A percentile compares a stretch with the other conserved stretches of the same genome.
phyloP scores from a whole-genome alignment of 1,140 invertebrate genomes.

The Ganaspis sp. region DNA sequence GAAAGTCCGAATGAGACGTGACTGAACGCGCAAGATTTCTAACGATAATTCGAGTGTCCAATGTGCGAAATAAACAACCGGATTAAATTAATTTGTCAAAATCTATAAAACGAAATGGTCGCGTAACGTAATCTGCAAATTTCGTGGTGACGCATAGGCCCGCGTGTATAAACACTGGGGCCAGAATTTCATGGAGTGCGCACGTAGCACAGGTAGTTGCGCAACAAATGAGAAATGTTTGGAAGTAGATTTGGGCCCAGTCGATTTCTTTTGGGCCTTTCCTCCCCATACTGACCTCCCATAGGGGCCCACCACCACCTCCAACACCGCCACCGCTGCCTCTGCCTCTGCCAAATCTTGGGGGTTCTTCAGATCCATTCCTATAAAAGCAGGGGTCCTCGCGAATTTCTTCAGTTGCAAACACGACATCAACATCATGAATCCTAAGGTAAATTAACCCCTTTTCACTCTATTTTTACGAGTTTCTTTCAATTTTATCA shows the following conservation, averaged over 20 bases:
- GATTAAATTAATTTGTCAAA: slow-evolving; percentile 15
- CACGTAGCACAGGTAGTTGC: slow-evolving; percentile 30
- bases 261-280: slow-evolving; percentile 47
- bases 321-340: slow-evolving; percentile 41
- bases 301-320: slow-evolving; percentile 43
- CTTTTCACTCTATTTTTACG: background rate
- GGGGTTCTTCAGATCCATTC: slow-evolving; percentile 58
- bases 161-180: background rate
- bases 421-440: slow-evolving; percentile 65
- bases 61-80: background rate
- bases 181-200: background rate
- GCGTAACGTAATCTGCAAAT: slow-evolving; percentile 33
- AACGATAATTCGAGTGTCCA: background rate
- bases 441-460: slow-evolving; percentile 66
- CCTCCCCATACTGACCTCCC: slow-evolving; percentile 47
- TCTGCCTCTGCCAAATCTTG: slow-evolving; percentile 48
- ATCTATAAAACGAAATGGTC: slow-evolving; percentile 26
- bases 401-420: slow-evolving; percentile 65
- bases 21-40: background rate
- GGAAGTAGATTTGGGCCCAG: slow-evolving; percentile 42
- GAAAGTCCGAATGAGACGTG: background rate
- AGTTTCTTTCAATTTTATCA: background rate
- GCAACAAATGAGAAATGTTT: slow-evolving; percentile 37
- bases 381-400: slow-evolving; percentile 71
- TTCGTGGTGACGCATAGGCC: slow-evolving; percentile 2